A percentile compares a stretch with the other conserved stretches of the same genome.
Evolutionary conservation across 2,888 invertebrate species (phyloP).

Genomic region (Agriotes lineatus): DNA sequence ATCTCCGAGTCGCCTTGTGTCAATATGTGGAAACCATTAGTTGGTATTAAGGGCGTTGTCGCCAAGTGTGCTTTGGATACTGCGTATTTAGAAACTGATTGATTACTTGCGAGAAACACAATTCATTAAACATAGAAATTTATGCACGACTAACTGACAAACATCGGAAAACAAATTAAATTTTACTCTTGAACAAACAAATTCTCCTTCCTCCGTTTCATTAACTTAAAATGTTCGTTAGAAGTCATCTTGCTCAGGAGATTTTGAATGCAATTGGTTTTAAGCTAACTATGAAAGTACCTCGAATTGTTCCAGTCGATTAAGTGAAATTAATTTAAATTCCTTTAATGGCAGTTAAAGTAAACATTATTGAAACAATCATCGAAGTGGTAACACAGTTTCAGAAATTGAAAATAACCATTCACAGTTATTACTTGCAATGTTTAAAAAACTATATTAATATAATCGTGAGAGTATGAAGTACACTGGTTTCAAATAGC

Average conservation of each 20-base stretch:
- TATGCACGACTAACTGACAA: neutral
- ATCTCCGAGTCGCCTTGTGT: slow-evolving; percentile 12
- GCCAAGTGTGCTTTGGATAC: slow-evolving; percentile 12
- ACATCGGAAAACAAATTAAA: slow-evolving; percentile 4
- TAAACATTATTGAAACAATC: no score
- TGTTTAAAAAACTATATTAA: no score
- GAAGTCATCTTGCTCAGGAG: neutral
- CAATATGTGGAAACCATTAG: slow-evolving; percentile 27
- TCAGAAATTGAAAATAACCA: no score
- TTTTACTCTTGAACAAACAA: neutral
- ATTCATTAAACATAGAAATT: neutral
- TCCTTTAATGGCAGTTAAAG: no score
- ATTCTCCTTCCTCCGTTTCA: neutral
- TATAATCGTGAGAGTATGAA: no score
- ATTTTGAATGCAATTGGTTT: slow-evolving; percentile 4
- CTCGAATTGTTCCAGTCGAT: neutral
- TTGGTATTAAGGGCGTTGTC: slow-evolving; percentile 24
- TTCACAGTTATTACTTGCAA: no score
- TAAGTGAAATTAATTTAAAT: neutral
- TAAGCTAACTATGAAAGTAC: neutral
- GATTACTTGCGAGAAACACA: neutral
- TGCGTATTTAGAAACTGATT: slow-evolving; percentile 16
- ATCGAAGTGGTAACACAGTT: no score
- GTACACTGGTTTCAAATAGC: no score
- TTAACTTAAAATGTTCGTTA: neutral